phyloP scores from a whole-genome alignment of 2,797 vertebrate species.

The Takifugu rubripes region DNA sequence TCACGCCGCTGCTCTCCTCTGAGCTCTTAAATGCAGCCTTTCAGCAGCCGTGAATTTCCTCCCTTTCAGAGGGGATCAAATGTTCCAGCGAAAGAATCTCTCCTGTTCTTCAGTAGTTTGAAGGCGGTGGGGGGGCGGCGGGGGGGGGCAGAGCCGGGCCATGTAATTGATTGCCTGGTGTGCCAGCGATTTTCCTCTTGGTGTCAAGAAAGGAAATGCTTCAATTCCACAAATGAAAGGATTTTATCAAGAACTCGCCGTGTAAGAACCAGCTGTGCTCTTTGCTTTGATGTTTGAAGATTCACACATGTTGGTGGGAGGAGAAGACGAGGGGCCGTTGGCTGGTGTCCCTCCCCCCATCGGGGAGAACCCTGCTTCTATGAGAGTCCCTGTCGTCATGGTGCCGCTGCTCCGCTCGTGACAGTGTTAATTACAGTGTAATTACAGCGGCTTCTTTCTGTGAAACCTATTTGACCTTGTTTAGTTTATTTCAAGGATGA shows the following conservation, averaged over 20 bases:
- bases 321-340: no score
- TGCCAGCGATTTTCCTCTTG: slow-evolving; percentile 47
- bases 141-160: slow-evolving; percentile 52
- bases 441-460: no score
- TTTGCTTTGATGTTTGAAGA: not conserved
- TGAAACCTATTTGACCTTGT: no score
- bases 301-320: not conserved
- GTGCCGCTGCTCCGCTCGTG: no score
- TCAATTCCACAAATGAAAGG: slow-evolving; percentile 38
- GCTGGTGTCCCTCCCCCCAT: no score
- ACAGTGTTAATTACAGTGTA: no score
- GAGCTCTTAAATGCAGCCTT: slow-evolving; percentile 72
- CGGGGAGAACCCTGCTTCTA: no score
- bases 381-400: no score
- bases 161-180: slow-evolving; percentile 64
- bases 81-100: slow-evolving; percentile 61
- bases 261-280: slow-evolving; percentile 22
- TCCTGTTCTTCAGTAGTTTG: slow-evolving; percentile 37
- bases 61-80: slow-evolving; percentile 71
- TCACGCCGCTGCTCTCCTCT: slow-evolving; percentile 61
- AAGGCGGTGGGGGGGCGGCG: slow-evolving; percentile 41
- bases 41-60: slow-evolving; percentile 63
- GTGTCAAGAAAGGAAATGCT: slow-evolving; percentile 43
- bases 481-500: no score
- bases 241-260: slow-evolving; percentile 15